Base-by-base conservation (phyloP, 2,888 invertebrate genomes). In the Koerneria pararmatus region DNA sequence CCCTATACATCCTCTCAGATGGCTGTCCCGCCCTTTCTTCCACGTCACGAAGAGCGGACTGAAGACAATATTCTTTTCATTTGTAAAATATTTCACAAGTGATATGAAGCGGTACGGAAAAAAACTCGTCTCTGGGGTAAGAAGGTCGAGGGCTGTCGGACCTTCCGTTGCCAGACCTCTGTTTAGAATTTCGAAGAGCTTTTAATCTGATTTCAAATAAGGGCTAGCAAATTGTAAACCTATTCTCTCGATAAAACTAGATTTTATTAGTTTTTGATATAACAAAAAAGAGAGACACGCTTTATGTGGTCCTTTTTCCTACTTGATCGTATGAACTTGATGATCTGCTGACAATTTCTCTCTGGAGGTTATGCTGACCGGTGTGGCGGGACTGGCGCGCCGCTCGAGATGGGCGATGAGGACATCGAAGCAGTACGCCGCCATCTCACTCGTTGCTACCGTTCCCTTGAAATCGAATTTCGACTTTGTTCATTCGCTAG, bases 31-130 rank as follows among this genome's bases (percentile, higher is more conserved):
- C 63, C 97, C 98, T 84, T 93, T 93, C 86, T 93, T 92, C 98
- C 98, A 98, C 71, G 98, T 98, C 75, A 98, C 98, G 88, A 98
- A 98, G 84, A 98, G 88, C 66, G 98, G 98, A 86, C 93, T 93
- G 87, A 71, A 88, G 88, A 80, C 54, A 71, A 65, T 69, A 8
- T 53, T 27, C 53, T 29, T 35, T 22, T 49, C 4, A 48, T 34
- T 41, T 27, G 35, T 8, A 15, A 32, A 63, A 60, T 5, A 15
- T 58, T 66, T 56, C 5, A 65, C 68, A 62, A 64, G 48, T 6
- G 48, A n/a, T 24, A 19, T 19, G 32, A 15, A 32, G n/a, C n/a
- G n/a, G n/a, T n/a, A n/a, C n/a, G n/a, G n/a, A n/a, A n/a, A n/a
- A n/a, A n/a, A n/a, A n/a, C n/a, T n/a, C n/a, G n/a, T n/a, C n/a